Base-by-base conservation (phyloP, 2,888 invertebrate species). In the Eustalomyia histrio region DNA sequence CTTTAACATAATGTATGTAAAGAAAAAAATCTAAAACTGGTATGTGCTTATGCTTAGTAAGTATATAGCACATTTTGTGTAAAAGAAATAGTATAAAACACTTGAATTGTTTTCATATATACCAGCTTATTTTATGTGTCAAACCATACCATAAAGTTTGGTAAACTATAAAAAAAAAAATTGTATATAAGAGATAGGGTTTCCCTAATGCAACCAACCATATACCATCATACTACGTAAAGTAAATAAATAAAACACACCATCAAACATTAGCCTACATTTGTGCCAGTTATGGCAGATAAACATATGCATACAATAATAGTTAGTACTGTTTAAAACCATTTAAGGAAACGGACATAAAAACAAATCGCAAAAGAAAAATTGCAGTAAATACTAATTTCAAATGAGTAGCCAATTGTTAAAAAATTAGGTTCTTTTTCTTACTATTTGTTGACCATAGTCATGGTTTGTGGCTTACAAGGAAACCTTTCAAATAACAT, bases 231-330 rank as follows among this genome's bases (percentile, higher is more conserved):
- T 9, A 10, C 21, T 21, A 21, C 3, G 8, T 21, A 43, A 24
- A 33, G 57, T 17, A 24, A 10, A 53, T 14, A 17, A 16, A 17
- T 43, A 39, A 43, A 61, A 68, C 0, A 67, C 18, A 7, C 60
- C 29, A 7, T 53, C 29, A 72, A 79, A 73, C 69, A 76, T 76
- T 80, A 80, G 73, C 80, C 76, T 76, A 80, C 73, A 73, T 80
- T 76, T 76, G 29, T 29, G 50, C 12, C 57, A 73, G 33, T 73
- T 80, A 73, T 80, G 80, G 68, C 80, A 69, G 43, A 47, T 43
- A 57, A 74, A 47, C 60, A 71, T 24, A 47, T 53, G 72, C 65
- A 65, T 58, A 73, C 43, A 69, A 67, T n/a, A 17, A 58, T 60
- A 55, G 21, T 65, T 55, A 61, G 61, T 61, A 52, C 39, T 50